Evolutionary conservation across 2,797 vertebrate species (phyloP), one percentile per base, ranked within the genome.

Genomic region (Peromyscus eremicus): DNA sequence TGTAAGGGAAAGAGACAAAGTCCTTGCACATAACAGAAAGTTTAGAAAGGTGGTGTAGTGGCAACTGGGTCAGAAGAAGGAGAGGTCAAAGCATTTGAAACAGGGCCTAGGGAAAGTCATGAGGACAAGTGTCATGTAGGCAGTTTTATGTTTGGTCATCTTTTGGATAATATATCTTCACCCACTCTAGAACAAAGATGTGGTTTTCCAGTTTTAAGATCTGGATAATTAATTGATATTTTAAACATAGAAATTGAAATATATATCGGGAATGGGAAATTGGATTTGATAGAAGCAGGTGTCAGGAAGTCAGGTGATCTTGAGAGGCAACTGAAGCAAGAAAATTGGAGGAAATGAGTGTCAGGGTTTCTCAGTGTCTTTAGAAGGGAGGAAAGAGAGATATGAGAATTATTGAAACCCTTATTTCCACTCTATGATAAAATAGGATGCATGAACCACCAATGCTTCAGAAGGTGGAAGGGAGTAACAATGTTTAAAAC

Each of bases 191-290:
- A 55, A 93, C 29, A 90, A 95, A 87, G 89, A 76, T 49, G 79
- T 93, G 64, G 80, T 85, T 96, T 93, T 81, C 81, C 55, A 64
- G 95, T 92, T 89, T 81, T 43, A 84, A 96, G 86, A 83, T 16
- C 27, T 77, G n/a, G 82, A 60, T 64, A 91, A 55, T 8, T 75
- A 94, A 49, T 43, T 60, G 55, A 60, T 95, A 81, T 94, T 93
- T 94, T 95, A 70, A 75, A 77, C 8, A 19, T 40, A 85, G n/a
- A 87, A 77, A 87, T 90, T 92, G 6, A 89, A 96, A 89, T 60
- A 23, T 14, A 76, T 52, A 17, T 43, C 9, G 66, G 80, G 62
- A 76, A 66, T 49, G 79, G 79, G 29, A 71, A 34, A 55, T 12
- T 62, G 79, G 37, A 88, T 57, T 5, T 49, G 49, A 13, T 40